A percentile compares a stretch with the other conserved stretches of the same genome.
These are phyloP conservation scores for Barypeithes pellucidus DNA, from an alignment of 2,888 invertebrate species.

Conservation along the genomic window DNA sequence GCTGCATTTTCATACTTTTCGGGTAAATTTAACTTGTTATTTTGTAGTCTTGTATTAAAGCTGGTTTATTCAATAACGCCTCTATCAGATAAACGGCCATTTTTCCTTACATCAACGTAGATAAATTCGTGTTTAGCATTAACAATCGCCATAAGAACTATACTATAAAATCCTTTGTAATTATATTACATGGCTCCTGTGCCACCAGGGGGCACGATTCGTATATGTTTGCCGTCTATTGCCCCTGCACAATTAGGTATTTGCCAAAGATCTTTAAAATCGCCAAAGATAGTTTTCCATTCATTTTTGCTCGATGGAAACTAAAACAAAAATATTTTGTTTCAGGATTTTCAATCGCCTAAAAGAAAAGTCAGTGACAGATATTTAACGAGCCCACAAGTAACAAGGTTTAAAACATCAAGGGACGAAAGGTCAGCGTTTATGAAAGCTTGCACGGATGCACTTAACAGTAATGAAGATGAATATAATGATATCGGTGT, in stretches of 20 bases:
- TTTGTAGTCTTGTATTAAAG: conserved; percentile 36
- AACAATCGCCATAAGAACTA: conserved; percentile 56
- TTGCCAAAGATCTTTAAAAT: conserved; percentile 22
- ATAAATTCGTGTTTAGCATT: conserved; percentile 58
- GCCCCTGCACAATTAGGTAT: conserved; percentile 57
- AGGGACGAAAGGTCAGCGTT: conserved; percentile 1
- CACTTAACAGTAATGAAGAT: background rate
- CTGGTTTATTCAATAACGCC: conserved; percentile 55
- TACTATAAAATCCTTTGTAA: conserved; percentile 54
- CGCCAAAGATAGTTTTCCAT: background rate
- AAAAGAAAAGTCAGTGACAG: background rate
- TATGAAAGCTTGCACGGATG: background rate
- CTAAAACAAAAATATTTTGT: background rate
- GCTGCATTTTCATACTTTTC: conserved; percentile 8
- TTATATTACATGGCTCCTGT: conserved; percentile 56
- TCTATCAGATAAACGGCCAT: conserved; percentile 55
- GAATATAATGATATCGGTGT: background rate
- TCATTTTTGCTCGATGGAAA: background rate
- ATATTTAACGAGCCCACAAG: background rate
- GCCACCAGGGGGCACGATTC: conserved; percentile 50
- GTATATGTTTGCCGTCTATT: conserved; percentile 55
- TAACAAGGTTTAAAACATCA: background rate
- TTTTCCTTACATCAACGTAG: conserved; percentile 53
- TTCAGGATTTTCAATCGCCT: background rate
- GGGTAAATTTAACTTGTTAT: conserved; percentile 39